Evolutionary conservation across 2,113 vertebrate species (phyloP), one percentile per base, ranked within the genome.

Genomic region (Cynocephalus volans): DNA sequence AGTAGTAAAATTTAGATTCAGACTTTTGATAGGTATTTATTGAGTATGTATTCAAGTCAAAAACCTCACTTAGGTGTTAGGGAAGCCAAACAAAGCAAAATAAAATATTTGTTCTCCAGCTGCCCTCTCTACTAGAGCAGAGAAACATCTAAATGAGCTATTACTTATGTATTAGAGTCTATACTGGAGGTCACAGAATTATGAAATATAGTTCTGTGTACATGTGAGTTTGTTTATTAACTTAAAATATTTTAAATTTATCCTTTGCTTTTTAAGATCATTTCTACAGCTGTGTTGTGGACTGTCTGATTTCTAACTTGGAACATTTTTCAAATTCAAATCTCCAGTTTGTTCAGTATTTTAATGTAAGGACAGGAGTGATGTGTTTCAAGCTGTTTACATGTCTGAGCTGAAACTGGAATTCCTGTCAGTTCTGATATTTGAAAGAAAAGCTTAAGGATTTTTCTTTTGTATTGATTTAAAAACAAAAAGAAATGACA

Each of bases 381-480:
- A 65, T 31, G 28, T 6, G 36, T 84, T 88, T 15, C 17, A 60
- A 54, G 4, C 12, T 75, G n/a, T 93, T 64, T 76, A 48, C 21
- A 6, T 70, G 21, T 75, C 45, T 69, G 12, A 92, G 10, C 13
- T 45, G 28, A 92, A 89, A 45, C 14, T 88, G 12, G 11, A 89
- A 28, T 50, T 92, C 28, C 12, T 45, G 79, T 82, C 14, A 41
- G 10, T 83, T 72, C 45, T 75, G 64, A 88, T n/a, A 41, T 75
- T 72, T 92, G 28, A 86, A 88, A 94, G 12, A 64, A 88, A 73
- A 36, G 24, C 11, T 87, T 70, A 54, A 83, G 45, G 64, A 60
- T 95, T 90, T 58, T 28, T 41, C 12, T 92, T 91, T 93, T 73
- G 70, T 15, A 83, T 90, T 72, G 23, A 52, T 28, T 58, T 83